Base-by-base conservation (phyloP, 2,113 vertebrate genomes). In the Pagrus major region DNA sequence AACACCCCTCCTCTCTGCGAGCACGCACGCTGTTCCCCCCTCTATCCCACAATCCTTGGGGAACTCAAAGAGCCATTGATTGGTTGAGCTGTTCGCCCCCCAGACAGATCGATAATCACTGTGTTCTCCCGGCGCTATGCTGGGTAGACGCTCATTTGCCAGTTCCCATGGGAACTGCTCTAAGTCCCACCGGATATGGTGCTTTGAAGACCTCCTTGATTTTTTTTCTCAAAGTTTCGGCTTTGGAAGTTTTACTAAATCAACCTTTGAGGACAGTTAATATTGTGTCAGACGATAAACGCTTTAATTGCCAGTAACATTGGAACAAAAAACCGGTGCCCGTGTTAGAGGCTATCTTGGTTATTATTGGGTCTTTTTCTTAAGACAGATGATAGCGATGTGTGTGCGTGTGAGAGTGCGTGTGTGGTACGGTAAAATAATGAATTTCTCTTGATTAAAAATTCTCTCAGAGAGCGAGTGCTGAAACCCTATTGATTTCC, bases 401-500 rank as follows among this genome's bases (percentile, higher is more conserved):
- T 12, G 37, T 58, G 41, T 15, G 52, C 35, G 41, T 10, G 59
- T 21, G 46, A 9, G 44, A 42, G 47, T 12, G 54, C n/a, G n/a
- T 31, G 47, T 29, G 12, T 11, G 29, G 80, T 68, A 64, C 4
- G 21, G 59, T 81, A 86, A 93, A 87, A 92, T 93, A 95, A 94
- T 94, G 89, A 91, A 90, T 92, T 94, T 93, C 81, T 91, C 86
- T 89, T 93, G 93, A 95, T 94, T 92, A 90, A 93, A 93, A 93
- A 92, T 91, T 80, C 79, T 93, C 85, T 83, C 69, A 9, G 78
- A 88, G 87, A 80, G 76, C 69, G n/a, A 71, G 88, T 58, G 81
- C 88, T 90, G 90, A 90, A 91, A 91, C 88, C 65, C 42, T 93
- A 95, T 95, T 94, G 94, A 95, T 95, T 95, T 95, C 94, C 92